Conservation (phyloP, 2,113 vertebrate species). For the Heterocephalus glaber region DNA sequence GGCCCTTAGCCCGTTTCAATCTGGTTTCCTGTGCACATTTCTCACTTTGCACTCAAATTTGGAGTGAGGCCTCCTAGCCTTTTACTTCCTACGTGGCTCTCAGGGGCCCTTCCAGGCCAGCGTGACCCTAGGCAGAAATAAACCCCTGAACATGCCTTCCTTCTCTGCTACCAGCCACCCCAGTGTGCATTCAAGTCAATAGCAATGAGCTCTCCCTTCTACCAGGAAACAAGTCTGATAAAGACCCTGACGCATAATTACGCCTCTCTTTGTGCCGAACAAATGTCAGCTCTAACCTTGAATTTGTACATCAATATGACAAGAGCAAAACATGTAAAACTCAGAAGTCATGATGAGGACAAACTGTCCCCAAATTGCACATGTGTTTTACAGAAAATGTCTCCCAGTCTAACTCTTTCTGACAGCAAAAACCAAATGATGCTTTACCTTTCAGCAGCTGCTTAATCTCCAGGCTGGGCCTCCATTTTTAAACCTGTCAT, state of each 20-base stretch:
- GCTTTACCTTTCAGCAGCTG: slow-evolving; percentile 58
- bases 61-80: background rate
- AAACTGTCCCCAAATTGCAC: slow-evolving; percentile 56
- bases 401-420: slow-evolving; percentile 62
- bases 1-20: background rate
- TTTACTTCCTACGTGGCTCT: background rate
- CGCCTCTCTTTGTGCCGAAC: slow-evolving; percentile 18
- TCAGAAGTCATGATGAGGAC: slow-evolving; percentile 45
- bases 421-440: slow-evolving; percentile 63
- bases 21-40: background rate
- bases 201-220: slow-evolving; percentile 23
- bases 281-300: slow-evolving; percentile 55
- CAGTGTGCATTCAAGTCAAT: slow-evolving; percentile 1
- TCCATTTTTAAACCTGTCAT: slow-evolving; percentile 60
- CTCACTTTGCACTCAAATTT: background rate
- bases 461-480: slow-evolving; percentile 30
- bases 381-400: slow-evolving; percentile 57
- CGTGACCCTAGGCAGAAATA: background rate
- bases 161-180: background rate
- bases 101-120: background rate
- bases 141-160: background rate
- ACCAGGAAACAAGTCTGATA: slow-evolving; percentile 38
- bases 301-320: slow-evolving; percentile 52
- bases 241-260: slow-evolving; percentile 1
- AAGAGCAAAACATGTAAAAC: slow-evolving; percentile 53